Base-by-base conservation (phyloP, 2,888 invertebrate genomes). In the Thecocarcelia acutangulata region DNA sequence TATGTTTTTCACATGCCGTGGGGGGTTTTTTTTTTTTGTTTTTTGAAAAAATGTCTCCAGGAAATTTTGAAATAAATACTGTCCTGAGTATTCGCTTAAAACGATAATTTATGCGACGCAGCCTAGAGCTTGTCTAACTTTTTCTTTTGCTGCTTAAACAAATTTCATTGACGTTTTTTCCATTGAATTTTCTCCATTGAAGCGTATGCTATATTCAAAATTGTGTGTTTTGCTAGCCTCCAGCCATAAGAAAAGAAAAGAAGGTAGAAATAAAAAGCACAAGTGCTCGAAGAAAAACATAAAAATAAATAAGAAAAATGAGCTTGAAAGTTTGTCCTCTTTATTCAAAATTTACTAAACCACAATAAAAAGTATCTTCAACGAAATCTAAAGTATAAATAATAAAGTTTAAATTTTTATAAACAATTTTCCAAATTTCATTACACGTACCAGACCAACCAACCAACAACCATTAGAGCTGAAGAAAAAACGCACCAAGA, bases 401-500 rank as follows among this genome's bases (percentile, higher is more conserved):
- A 79, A 73, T 79, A 68, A 73, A 73, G 46, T 79, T 73, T 68
- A 68, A 52, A 50, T 68, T 50, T 3, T 59, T 33, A 17, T 75
- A 46, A 1, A 50, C 15, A 50, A n/a, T 24, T 66, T 75, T 42
- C 6, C 19, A 42, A 58, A 40, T 76, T 54, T 24, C 56, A 56
- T 61, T 54, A 59, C 24, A 24, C 2, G 24, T 5, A 24, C 2
- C 9, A 17, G 44, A 13, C 42, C 19, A 63, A 11, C 13, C 50
- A 72, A 52, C 37, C 48, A 61, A 33, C 33, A 63, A 46, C 17
- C 40, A 61, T 28, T 40, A 73, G 58, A 79, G 66, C 40, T 66
- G 59, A 61, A 56, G 28, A 61, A 28, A 37, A 28, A 24, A 54
- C 13, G 37, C 17, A 58, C 21, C 46, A 48, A 52, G 42, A 73